phyloP scores from a whole-genome alignment of 1,140 invertebrate species.

The Spodoptera frugiperda region DNA sequence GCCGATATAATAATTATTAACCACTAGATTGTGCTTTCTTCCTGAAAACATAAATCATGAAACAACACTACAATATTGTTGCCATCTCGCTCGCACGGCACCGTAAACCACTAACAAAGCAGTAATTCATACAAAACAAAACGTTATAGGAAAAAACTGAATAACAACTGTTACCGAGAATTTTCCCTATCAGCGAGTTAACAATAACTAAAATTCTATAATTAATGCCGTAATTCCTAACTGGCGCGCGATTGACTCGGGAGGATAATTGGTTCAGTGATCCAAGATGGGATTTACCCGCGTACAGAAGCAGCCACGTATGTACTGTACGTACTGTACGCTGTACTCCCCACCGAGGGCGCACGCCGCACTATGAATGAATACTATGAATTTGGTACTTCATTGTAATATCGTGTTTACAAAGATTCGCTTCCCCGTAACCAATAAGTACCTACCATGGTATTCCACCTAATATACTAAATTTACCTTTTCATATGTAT shows the following conservation, averaged over 20 bases:
- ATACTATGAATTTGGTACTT: no score
- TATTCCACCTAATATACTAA: no score
- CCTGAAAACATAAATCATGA: neutral
- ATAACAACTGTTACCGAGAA: slow-evolving; percentile 22
- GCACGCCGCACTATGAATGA: no score
- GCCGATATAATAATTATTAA: no score
- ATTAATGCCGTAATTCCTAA: slow-evolving; percentile 6
- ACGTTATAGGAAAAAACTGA: slow-evolving; percentile 23
- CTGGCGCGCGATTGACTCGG: neutral
- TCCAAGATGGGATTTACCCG: slow-evolving; percentile 32
- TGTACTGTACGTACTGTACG: no score
- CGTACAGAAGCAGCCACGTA: neutral
- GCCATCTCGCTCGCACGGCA: no score
- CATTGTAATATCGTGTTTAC: no score
- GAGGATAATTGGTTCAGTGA: neutral
- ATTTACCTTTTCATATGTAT: no score
- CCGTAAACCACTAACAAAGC: neutral
- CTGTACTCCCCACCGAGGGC: neutral
- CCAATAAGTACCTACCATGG: no score
- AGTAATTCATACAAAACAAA: slow-evolving; percentile 3
- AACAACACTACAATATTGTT: neutral
- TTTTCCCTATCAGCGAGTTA: slow-evolving; percentile 23
- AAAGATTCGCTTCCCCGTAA: no score
- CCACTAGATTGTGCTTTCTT: neutral
- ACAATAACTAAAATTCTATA: slow-evolving; percentile 32